Conservation (phyloP, 2,888 invertebrate genomes). For the Geotrupes spiniger region DNA sequence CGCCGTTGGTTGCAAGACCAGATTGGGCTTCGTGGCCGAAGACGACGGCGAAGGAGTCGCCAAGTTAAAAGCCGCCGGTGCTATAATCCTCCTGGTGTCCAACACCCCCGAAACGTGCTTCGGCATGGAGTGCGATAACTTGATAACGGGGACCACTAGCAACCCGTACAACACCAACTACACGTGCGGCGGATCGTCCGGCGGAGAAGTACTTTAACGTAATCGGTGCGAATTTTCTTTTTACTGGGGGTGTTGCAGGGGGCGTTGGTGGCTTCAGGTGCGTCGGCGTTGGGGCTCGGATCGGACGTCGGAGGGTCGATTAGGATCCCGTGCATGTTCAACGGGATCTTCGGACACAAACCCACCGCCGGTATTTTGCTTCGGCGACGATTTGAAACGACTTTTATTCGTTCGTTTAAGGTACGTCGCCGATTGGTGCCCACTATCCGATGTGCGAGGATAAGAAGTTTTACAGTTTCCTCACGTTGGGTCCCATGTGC, state of each 20-base stretch:
- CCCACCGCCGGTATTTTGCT: conserved; percentile 56
- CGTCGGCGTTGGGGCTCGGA: conserved; percentile 73
- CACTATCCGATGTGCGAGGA: conserved; percentile 52
- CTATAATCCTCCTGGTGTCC: conserved; percentile 76
- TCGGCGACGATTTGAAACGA: conserved; percentile 47
- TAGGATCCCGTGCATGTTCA: conserved; percentile 79
- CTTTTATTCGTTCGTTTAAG: conserved; percentile 8
- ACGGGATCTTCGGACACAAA: conserved; percentile 87
- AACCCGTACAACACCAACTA: conserved; percentile 79
- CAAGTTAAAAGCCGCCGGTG: conserved; percentile 67
- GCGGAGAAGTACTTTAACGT: conserved; percentile 68
- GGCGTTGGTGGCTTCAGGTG: conserved; percentile 70
- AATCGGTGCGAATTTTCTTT: background rate
- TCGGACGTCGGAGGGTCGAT: conserved; percentile 89
- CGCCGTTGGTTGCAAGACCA: conserved; percentile 39
- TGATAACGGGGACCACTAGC: conserved; percentile 71
- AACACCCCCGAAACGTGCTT: conserved; percentile 87
- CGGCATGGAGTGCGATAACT: conserved; percentile 82
- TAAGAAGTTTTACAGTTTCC: conserved; percentile 64
- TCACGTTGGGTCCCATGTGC: conserved; percentile 75
- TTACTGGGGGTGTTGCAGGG: conserved; percentile 50
- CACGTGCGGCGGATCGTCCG: conserved; percentile 85
- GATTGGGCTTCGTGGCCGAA: conserved; percentile 51
- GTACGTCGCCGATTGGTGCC: conserved; percentile 71
- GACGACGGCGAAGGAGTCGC: conserved; percentile 68